Base-by-base conservation (phyloP, 2,888 invertebrate species). In the Coelopa pilipes region DNA sequence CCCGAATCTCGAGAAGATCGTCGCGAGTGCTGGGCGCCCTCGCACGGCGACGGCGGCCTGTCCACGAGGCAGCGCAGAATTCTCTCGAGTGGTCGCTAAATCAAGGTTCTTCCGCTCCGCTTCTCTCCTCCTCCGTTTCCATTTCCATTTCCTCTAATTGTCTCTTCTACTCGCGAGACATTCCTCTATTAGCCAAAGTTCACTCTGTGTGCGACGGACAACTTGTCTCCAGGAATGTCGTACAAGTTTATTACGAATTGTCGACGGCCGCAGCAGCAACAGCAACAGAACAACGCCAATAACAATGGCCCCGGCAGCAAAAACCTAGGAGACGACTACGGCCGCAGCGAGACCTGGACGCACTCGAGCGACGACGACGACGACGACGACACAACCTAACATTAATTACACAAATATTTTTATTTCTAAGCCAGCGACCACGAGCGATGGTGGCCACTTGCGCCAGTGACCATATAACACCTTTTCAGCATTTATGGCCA, bases 381-480 rank as follows among this genome's bases (percentile, higher is more conserved):
- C 69, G 24, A 60, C 67, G 71, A 74, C 71, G 68, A 68, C 76
- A 34, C 34, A 34, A 34, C 34, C 72, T 70, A 50, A 72, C 75
- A 74, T 76, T 76, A 76, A 76, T 76, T 76, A 76, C 70, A 74
- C 59, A 66, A 74, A 71, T 70, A 72, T 70, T 73, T 65, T 71
- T 71, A 76, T 73, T 76, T 71, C 57, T 74, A 57, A 66, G 62
- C 10, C 12, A 47, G 17, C n/a, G 19, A 34, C 34, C 4, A 34
- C 34, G 34, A 34, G n/a, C 49, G 9, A 34, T n/a, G 57, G 63
- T 63, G 73, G 70, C 57, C 47, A 67, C 70, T 67, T 74, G 77
- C 75, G 69, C 73, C 74, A 74, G 69, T 75, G 77, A 77, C 77
- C 75, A 75, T 75, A 77, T 73, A 77, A 70, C 71, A 65, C 75